phyloP scores from a whole-genome alignment of 1,140 invertebrate species.

The Portunus trituberculatus region DNA sequence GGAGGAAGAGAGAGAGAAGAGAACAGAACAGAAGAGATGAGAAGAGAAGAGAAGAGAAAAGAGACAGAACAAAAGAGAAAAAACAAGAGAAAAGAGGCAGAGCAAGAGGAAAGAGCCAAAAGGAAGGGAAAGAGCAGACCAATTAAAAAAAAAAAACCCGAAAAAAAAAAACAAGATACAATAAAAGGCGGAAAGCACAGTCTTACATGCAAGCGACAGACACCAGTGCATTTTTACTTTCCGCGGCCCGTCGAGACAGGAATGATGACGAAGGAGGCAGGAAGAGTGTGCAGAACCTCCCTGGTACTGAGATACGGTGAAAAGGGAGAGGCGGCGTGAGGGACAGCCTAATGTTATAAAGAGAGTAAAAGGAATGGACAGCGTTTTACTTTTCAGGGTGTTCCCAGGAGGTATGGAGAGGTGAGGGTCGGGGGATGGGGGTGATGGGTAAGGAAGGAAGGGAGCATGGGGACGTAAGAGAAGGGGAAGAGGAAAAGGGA shows the following conservation, averaged over 20 bases:
- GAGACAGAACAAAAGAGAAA: background rate
- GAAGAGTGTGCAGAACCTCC: background rate
- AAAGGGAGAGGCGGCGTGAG: background rate
- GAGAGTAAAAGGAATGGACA: conserved; percentile 13
- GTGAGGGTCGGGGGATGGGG: background rate
- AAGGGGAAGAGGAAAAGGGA: background rate
- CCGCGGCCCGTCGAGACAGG: background rate
- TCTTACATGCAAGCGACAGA: background rate
- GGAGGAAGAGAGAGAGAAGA: background rate
- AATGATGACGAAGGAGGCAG: background rate
- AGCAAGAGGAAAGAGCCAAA: too few relatives aligned
- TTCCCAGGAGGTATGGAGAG: conserved; percentile 2
- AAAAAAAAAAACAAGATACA: too few relatives aligned
- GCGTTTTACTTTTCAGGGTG: conserved; percentile 21
- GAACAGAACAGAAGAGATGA: background rate
- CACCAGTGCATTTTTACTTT: background rate
- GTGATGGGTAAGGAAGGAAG: background rate
- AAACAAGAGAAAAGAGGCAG: background rate
- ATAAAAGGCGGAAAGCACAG: too few relatives aligned
- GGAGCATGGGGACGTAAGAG: background rate
- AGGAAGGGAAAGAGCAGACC: too few relatives aligned
- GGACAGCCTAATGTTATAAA: background rate
- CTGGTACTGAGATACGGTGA: background rate
- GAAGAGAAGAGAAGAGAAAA: background rate
- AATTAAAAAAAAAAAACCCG: too few relatives aligned